Base-by-base conservation (phyloP, 1,140 invertebrate genomes). In the Pantala flavescens region DNA sequence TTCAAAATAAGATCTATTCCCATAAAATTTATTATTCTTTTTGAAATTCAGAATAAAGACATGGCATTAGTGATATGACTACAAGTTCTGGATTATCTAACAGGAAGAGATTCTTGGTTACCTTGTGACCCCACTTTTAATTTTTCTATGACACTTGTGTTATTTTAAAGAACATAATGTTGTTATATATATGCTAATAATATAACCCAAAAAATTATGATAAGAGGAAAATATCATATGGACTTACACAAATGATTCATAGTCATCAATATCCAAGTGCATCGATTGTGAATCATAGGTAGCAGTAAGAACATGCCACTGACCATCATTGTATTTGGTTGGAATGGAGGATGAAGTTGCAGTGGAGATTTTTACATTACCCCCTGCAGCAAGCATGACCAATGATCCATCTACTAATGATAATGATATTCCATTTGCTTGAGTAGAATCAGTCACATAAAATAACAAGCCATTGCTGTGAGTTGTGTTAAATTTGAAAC, bases 301-400 rank as follows among this genome's bases (percentile, higher is more conserved):
- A 0, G 95, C 90, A 0, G 92, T 94, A 0, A 98, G 89, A 9
- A 95, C 94, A 82, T 99, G 97, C 94, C 96, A 98, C 75, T 92
- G 87, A 43, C 90, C 91, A 82, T 98, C 96, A 80, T 95, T 92
- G 81, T 93, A 95, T 71, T 82, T 84, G 0, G 84, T 88, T 24
- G 84, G 85, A 0, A 87, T 82, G 11, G 85, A 85, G 82, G 82
- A 23, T 82, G 81, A 74, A 78, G 78, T 3, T 78, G 80, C 7
- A 12, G 73, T 43, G 19, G 42, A 24, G n/a, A 23, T 21, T 43
- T 43, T 73, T 42, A n/a, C 24, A 2, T 24, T 23, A 23, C 87
- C 86, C 12, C 86, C 86, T 75, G 90, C 88, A 80, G 89, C 91
- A 76, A 89, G 87, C 16, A 96, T 85, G 0, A 88, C 85, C 0